Evolutionary conservation across 64 coral and sea anemone species (phyloP), one percentile per base, ranked within the genome.

Genomic region (Pachyseris speciosa): DNA sequence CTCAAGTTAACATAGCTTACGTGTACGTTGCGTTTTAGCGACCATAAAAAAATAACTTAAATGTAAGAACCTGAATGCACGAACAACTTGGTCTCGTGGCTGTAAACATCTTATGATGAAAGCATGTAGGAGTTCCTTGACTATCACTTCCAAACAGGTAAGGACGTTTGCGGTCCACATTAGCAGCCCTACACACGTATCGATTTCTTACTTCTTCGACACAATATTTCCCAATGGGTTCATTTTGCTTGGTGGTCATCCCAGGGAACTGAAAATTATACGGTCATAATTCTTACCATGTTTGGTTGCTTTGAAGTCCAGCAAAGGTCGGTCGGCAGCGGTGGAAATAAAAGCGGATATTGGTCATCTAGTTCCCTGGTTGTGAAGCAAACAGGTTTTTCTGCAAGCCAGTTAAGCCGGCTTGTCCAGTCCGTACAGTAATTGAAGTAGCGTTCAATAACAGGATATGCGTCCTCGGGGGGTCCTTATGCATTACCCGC

Each of bases 311-410:
- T 37, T 39, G 52, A 81, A 81, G 77, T 61, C 77, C 77, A 40
- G 52, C 77, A 60, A 39, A 41, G 52, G 77, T 9, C 52, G 11
- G 40, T 9, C 53, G 52, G 53, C 77, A 40, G 33, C 22, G 19
- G 77, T 13, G 36, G 51, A 36, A 79, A 79, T 79, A 58, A 36
- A 61, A 63, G 53, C 53, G 77, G 53, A 81, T 81, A 81, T 61
- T 61, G 77, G 31, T 79, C 75, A 79, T 79, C 31, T 34, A 57
- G 75, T 79, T 3, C 45, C 74, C 74, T 34, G 45, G 1, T 27
- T 6, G 42, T 50, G 42, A 9, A 6, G 28, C 75, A 20, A 13
- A 15, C 30, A 9, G 10, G 27, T 15, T 76, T 79, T 58, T 19
- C 48, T 12, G 13, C 12, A 26, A 79, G 48, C 45, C 75, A 32